These are phyloP conservation scores for Stichodactyla mertensii DNA, from an alignment of 64 coral and sea anemone species.

Conservation along the genomic window DNA sequence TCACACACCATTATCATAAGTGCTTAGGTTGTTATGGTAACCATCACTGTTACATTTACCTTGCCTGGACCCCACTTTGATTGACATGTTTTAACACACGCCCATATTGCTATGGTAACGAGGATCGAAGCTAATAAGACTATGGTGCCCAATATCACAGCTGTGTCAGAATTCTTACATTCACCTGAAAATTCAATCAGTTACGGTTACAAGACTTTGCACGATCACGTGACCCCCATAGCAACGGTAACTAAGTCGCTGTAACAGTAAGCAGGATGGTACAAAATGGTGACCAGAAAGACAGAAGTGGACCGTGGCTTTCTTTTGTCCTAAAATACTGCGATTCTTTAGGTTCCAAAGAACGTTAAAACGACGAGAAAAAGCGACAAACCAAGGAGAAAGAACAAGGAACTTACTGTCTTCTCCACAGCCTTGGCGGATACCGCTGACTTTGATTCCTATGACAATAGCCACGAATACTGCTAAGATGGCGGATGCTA, in stretches of 20 bases:
- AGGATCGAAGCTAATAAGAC: neutral
- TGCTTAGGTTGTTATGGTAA: neutral
- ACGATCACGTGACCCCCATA: too few relatives aligned
- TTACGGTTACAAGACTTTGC: too few relatives aligned
- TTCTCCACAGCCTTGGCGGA: constrained; percentile 15
- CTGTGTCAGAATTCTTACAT: constrained; percentile 13
- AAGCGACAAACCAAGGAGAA: too few relatives aligned
- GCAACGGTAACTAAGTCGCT: too few relatives aligned
- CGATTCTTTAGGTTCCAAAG: too few relatives aligned
- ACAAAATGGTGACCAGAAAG: too few relatives aligned
- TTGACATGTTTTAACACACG: constrained; percentile 17
- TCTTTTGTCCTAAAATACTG: too few relatives aligned
- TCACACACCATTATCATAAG: neutral
- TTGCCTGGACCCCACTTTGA: constrained; percentile 21
- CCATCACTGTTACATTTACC: neutral
- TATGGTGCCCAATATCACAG: neutral
- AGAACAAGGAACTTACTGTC: constrained; percentile 11
- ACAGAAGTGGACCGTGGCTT: too few relatives aligned
- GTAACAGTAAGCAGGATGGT: too few relatives aligned
- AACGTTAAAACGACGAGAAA: too few relatives aligned
- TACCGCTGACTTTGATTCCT: neutral
- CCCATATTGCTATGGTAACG: constrained; percentile 1
- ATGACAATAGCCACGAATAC: neutral
- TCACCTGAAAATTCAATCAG: neutral
- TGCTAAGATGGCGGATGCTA: neutral